These are phyloP conservation scores for Danio aesculapii DNA, from an alignment of 2,797 vertebrate genomes.

Conservation along the genomic window DNA sequence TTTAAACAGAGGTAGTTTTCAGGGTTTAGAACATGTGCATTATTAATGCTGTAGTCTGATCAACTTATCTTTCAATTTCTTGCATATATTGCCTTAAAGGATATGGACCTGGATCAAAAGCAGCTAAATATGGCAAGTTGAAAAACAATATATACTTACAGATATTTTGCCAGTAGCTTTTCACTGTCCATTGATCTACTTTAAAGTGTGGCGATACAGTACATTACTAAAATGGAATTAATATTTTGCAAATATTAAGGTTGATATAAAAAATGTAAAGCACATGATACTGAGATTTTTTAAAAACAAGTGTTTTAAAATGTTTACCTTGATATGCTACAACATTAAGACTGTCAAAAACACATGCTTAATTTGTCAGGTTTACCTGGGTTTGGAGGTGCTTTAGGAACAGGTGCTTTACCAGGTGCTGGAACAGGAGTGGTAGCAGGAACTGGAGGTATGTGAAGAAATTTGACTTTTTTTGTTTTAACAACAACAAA, in stretches of 20 bases:
- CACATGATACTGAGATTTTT: no score
- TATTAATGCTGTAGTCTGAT: slow-evolving; percentile 11
- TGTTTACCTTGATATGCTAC: background rate
- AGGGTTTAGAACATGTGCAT: background rate
- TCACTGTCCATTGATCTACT: background rate
- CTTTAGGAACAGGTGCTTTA: slow-evolving; percentile 61
- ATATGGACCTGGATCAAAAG: slow-evolving; percentile 74
- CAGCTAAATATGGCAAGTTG: slow-evolving; percentile 76
- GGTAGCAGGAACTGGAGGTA: slow-evolving; percentile 42
- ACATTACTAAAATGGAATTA: background rate
- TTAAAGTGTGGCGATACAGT: background rate
- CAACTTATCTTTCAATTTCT: slow-evolving; percentile 12
- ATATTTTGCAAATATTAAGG: no score
- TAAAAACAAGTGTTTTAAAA: background rate
- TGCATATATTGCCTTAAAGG: slow-evolving; percentile 60
- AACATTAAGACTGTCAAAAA: background rate
- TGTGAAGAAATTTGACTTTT: background rate
- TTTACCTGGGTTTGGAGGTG: slow-evolving; percentile 60
- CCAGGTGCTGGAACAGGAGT: slow-evolving; percentile 63
- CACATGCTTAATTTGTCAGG: slow-evolving; percentile 6
- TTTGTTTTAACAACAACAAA: background rate
- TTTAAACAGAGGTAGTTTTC: slow-evolving; percentile 17
- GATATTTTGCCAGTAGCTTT: background rate
- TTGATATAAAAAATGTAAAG: no score
- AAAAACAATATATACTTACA: background rate